These are phyloP conservation scores for Brachionus rubens DNA, from an alignment of 1,140 invertebrate genomes.

Conservation along the genomic window DNA sequence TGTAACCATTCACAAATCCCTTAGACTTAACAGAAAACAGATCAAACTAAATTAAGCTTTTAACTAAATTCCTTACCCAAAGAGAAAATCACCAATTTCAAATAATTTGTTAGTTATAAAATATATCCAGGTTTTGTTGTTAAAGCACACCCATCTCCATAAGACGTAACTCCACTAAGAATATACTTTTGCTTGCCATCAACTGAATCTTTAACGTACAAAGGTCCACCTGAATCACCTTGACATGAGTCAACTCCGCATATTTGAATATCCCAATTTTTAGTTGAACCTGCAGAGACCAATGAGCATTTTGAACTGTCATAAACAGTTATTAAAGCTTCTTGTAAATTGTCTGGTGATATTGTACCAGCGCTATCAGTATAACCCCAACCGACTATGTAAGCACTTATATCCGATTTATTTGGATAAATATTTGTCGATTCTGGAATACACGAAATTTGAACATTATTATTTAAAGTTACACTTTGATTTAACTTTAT, in stretches of 20 bases:
- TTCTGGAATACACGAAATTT: not conserved
- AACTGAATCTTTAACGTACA: not conserved
- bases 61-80: too few relatives aligned
- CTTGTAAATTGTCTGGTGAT: not conserved
- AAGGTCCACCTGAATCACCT: not conserved
- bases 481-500: not conserved
- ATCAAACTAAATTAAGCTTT: too few relatives aligned
- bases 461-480: not conserved
- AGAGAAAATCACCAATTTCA: too few relatives aligned
- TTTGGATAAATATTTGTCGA: not conserved
- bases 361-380: not conserved
- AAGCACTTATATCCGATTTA: not conserved
- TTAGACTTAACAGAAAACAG: too few relatives aligned
- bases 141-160: not conserved
- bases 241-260: not conserved
- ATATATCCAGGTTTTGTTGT: not conserved
- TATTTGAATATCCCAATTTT: conserved; percentile 34
- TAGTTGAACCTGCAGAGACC: not conserved
- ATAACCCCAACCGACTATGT: conserved; percentile 6
- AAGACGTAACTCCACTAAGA: not conserved
- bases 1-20: too few relatives aligned
- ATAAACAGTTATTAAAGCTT: conserved; percentile 27
- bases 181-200: not conserved
- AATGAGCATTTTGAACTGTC: not conserved
- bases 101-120: too few relatives aligned